Conservation (phyloP, 1,140 invertebrate species). For the Euura saliciscinereae region DNA sequence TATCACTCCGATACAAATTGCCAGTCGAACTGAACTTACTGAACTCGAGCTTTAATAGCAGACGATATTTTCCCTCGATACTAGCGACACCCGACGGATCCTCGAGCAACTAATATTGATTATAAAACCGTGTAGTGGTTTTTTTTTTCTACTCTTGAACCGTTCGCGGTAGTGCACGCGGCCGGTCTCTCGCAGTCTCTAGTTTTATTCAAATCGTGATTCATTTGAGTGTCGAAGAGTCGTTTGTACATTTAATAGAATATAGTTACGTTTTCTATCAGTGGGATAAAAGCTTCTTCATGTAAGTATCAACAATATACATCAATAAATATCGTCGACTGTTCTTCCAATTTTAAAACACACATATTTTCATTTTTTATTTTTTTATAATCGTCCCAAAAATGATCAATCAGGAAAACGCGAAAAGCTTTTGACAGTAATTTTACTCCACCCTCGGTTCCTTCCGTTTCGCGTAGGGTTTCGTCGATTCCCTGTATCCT, state of each 20-base stretch:
- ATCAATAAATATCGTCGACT: too few relatives aligned
- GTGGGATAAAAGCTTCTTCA: background rate
- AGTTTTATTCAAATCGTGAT: background rate
- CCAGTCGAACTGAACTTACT: too few relatives aligned
- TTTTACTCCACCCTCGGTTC: too few relatives aligned
- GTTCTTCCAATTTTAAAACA: too few relatives aligned
- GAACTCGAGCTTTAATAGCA: background rate
- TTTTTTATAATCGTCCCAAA: too few relatives aligned
- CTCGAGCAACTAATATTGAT: constrained; percentile 51
- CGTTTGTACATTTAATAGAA: background rate
- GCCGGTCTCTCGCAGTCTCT: background rate
- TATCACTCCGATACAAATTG: background rate
- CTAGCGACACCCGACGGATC: constrained; percentile 42
- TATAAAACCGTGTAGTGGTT: constrained; percentile 38
- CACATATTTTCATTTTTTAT: too few relatives aligned
- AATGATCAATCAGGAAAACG: too few relatives aligned
- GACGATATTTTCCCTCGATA: constrained; percentile 5
- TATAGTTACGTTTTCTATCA: background rate
- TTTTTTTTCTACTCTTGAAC: constrained; percentile 23
- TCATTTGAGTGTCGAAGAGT: too few relatives aligned
- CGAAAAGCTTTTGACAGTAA: too few relatives aligned
- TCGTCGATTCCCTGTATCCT: too few relatives aligned
- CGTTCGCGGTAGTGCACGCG: constrained; percentile 12
- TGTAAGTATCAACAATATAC: too few relatives aligned
- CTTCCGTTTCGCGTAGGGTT: too few relatives aligned